Percentiles rank a stretch among this genome's conserved stretches.
Evolutionary conservation across 2,888 invertebrate species (phyloP).

Genomic region (Zaprionus bogoriensis): DNA sequence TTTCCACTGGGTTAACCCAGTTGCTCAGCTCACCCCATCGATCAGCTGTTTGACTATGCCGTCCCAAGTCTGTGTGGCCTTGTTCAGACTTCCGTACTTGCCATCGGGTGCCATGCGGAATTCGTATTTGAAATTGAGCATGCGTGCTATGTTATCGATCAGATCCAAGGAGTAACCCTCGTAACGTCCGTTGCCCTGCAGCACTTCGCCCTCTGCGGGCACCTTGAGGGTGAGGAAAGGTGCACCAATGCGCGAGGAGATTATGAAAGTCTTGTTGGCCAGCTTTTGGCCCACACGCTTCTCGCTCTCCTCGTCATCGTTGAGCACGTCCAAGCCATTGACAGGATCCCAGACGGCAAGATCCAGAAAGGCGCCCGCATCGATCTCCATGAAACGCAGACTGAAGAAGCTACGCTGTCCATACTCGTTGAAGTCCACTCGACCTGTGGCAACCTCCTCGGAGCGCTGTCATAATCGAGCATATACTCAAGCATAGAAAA

Average conservation of each 20-base stretch:
- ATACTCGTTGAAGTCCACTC: slow-evolving; percentile 81
- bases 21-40: slow-evolving; percentile 86
- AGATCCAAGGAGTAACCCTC: slow-evolving; percentile 97
- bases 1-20: not conserved
- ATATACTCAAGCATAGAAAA: not conserved
- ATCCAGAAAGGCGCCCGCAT: slow-evolving; percentile 84
- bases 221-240: slow-evolving; percentile 87
- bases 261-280: slow-evolving; percentile 87
- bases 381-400: slow-evolving; percentile 87
- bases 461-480: slow-evolving; percentile 65
- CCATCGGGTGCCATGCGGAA: slow-evolving; percentile 89
- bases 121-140: slow-evolving; percentile 87
- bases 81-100: slow-evolving; percentile 87
- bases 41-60: slow-evolving; percentile 89
- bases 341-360: slow-evolving; percentile 83
- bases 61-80: slow-evolving; percentile 89
- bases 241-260: slow-evolving; percentile 88
- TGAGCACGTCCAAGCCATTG: slow-evolving; percentile 83
- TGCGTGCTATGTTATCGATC: slow-evolving; percentile 90
- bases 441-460: slow-evolving; percentile 80
- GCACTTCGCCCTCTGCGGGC: slow-evolving; percentile 85
- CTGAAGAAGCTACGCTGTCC: slow-evolving; percentile 88
- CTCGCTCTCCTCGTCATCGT: slow-evolving; percentile 85
- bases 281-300: slow-evolving; percentile 81
- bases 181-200: slow-evolving; percentile 89